Evolutionary conservation across 2,888 invertebrate genomes (phyloP).

Genomic region (Microdon myrmicae): DNA sequence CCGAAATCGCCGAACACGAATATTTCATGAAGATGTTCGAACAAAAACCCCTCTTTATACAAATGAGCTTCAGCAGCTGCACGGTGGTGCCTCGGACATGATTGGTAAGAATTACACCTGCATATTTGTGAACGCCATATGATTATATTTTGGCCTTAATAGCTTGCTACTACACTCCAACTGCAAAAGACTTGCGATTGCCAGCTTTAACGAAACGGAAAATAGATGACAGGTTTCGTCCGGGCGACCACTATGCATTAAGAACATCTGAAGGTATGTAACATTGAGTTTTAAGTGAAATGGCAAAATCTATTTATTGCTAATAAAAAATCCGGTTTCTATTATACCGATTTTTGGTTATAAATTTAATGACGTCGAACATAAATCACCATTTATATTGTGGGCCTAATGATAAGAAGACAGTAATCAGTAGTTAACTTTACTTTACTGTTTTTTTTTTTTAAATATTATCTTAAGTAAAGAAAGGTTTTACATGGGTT

Average conservation of each 20-base stretch:
- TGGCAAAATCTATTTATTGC: too few relatives aligned
- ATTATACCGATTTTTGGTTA: too few relatives aligned
- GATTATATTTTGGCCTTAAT: not conserved
- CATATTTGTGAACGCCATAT: not conserved
- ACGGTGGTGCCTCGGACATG: slow-evolving; percentile 60
- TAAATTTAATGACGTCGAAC: too few relatives aligned
- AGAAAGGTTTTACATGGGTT: too few relatives aligned
- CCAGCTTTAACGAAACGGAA: slow-evolving; percentile 50
- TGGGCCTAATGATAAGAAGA: too few relatives aligned
- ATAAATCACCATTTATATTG: too few relatives aligned
- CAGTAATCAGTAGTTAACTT: too few relatives aligned
- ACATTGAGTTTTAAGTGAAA: not conserved
- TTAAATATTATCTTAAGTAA: too few relatives aligned
- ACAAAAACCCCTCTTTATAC: slow-evolving; percentile 60
- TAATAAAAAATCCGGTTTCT: too few relatives aligned
- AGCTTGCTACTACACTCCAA: slow-evolving; percentile 58
- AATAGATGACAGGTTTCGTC: slow-evolving; percentile 55
- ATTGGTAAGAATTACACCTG: slow-evolving; percentile 62
- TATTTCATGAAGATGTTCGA: slow-evolving; percentile 61
- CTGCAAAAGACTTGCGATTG: slow-evolving; percentile 57
- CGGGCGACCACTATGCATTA: slow-evolving; percentile 63
- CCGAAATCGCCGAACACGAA: slow-evolving; percentile 58
- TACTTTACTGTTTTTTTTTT: too few relatives aligned
- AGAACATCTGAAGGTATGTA: slow-evolving; percentile 61
- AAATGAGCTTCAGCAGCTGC: slow-evolving; percentile 58